Conservation (phyloP, 2,888 invertebrate species). For the Serrognathus titanus region DNA sequence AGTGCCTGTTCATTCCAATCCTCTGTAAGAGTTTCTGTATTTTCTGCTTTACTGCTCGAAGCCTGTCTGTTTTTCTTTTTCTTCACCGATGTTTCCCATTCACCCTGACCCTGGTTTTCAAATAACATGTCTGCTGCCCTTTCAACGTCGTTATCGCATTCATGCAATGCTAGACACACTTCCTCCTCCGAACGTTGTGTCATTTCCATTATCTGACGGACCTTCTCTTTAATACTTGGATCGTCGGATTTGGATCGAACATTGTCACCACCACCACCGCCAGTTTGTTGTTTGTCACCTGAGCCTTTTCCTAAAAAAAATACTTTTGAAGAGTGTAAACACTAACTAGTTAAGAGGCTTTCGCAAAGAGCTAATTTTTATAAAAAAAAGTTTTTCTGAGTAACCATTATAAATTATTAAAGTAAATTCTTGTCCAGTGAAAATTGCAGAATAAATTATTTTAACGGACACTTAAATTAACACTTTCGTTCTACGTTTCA, state of each 20-base stretch:
- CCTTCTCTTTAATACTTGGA: slow-evolving; percentile 60
- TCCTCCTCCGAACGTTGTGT: slow-evolving; percentile 87
- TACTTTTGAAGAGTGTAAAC: too few relatives aligned
- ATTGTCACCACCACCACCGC: slow-evolving; percentile 37
- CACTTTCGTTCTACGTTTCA: too few relatives aligned
- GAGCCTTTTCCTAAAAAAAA: slow-evolving; percentile 37
- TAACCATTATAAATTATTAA: too few relatives aligned
- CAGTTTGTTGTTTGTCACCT: slow-evolving; percentile 39
- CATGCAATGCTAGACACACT: slow-evolving; percentile 88
- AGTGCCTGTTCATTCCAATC: slow-evolving; percentile 33
- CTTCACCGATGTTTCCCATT: slow-evolving; percentile 81
- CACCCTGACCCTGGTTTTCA: slow-evolving; percentile 71
- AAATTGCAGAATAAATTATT: too few relatives aligned
- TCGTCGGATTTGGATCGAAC: slow-evolving; percentile 52
- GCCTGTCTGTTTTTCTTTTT: slow-evolving; percentile 78
- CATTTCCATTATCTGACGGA: slow-evolving; percentile 84
- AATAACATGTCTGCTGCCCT: slow-evolving; percentile 78
- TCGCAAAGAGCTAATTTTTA: too few relatives aligned
- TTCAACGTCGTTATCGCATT: slow-evolving; percentile 86
- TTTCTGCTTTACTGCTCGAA: slow-evolving; percentile 36
- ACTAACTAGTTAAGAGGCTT: too few relatives aligned
- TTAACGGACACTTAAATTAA: too few relatives aligned
- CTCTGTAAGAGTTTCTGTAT: slow-evolving; percentile 38
- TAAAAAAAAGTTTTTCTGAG: too few relatives aligned
- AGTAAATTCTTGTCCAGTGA: too few relatives aligned